Evolutionary conservation across 2,888 invertebrate species (phyloP).

Genomic region (Acleris literana): DNA sequence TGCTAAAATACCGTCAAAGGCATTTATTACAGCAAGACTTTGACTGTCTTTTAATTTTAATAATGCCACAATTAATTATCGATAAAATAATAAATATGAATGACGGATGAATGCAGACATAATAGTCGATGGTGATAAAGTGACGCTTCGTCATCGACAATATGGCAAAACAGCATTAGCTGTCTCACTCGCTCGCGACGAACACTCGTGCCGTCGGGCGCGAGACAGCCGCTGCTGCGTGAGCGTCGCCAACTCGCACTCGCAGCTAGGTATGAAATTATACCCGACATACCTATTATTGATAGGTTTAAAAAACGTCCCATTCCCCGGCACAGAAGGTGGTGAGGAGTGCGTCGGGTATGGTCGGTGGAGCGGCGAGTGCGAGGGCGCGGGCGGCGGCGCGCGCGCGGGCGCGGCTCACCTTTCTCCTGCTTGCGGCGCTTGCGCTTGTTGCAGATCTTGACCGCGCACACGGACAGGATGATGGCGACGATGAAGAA

Average conservation of each 20-base stretch:
- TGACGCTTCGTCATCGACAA: conserved; percentile 62
- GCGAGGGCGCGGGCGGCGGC: conserved; percentile 46
- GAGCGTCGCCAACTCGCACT: conserved; percentile 10
- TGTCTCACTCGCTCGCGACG: conserved; percentile 14
- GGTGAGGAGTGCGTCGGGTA: no score
- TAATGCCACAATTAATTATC: neutral
- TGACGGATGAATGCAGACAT: conserved; percentile 14
- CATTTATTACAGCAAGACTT: no score
- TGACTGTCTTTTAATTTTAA: neutral
- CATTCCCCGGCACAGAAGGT: no score
- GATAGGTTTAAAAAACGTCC: no score
- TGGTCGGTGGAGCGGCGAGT: conserved; percentile 46
- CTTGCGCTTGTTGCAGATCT: conserved; percentile 98
- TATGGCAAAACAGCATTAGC: conserved; percentile 47
- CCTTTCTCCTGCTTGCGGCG: conserved; percentile 99
- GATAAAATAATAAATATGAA: conserved; percentile 10
- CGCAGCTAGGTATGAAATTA: neutral
- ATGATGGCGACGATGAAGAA: conserved; percentile 99
- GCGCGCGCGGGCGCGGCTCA: conserved; percentile 70
- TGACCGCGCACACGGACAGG: conserved; percentile 97
- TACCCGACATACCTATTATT: neutral
- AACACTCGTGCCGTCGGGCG: neutral
- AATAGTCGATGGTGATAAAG: conserved; percentile 20
- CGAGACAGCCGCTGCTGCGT: conserved; percentile 16
- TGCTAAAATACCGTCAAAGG: no score